A percentile compares a stretch with the other conserved stretches of the same genome.
Conservation (phyloP, 2,888 invertebrate species). For the Drosophila antonietae region DNA sequence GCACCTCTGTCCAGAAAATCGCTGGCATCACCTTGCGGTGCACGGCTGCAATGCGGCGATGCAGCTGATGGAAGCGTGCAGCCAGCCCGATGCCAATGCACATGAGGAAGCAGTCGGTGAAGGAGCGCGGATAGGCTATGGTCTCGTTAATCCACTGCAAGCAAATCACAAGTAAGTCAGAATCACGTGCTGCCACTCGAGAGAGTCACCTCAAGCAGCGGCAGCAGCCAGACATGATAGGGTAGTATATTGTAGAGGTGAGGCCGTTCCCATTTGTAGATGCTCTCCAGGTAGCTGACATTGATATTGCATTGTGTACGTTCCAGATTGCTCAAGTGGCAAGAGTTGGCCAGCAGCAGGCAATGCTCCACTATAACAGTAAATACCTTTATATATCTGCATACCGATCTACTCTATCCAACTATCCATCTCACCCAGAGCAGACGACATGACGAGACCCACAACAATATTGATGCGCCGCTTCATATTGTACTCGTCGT, state of each 20-base stretch:
- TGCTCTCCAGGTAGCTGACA: constrained; percentile 70
- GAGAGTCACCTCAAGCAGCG: constrained; percentile 74
- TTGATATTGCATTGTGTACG: constrained; percentile 78
- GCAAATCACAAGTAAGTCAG: background rate
- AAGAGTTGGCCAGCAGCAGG: constrained; percentile 70
- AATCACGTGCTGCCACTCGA: background rate
- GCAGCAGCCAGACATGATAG: constrained; percentile 71
- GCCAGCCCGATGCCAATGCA: constrained; percentile 88
- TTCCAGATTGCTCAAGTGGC: constrained; percentile 74
- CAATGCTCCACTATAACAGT: constrained; percentile 76
- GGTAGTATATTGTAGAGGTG: constrained; percentile 76
- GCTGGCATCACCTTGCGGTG: constrained; percentile 84
- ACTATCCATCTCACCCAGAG: constrained; percentile 64
- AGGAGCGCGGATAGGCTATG: constrained; percentile 89
- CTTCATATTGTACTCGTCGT: constrained; percentile 77
- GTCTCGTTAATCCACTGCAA: constrained; percentile 81
- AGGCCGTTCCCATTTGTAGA: constrained; percentile 78
- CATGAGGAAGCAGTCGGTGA: constrained; percentile 89
- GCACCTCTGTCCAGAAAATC: constrained; percentile 87
- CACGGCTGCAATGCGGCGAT: constrained; percentile 85
- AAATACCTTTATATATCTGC: background rate
- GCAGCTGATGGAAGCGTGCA: constrained; percentile 88
- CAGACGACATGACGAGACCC: constrained; percentile 68
- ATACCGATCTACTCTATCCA: background rate
- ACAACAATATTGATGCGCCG: constrained; percentile 71